phyloP scores from a whole-genome alignment of 2,888 invertebrate species.

The Apamea anceps region DNA sequence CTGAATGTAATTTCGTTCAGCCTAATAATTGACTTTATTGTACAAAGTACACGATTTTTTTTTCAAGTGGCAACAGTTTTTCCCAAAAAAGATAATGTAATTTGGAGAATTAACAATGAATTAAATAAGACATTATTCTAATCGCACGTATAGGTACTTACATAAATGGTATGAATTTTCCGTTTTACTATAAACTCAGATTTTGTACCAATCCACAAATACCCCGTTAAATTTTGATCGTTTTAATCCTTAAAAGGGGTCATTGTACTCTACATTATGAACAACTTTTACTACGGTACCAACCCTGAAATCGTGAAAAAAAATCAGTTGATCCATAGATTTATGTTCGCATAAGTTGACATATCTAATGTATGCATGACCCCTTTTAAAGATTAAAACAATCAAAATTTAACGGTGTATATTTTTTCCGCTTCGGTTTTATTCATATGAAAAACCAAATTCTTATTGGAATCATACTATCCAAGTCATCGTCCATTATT shows the following conservation, averaged over 20 bases:
- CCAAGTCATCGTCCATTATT: constrained; percentile 8
- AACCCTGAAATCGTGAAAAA: no score
- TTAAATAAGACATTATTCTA: neutral
- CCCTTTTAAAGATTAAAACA: no score
- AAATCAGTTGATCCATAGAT: no score
- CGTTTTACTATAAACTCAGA: neutral
- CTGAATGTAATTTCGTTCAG: neutral
- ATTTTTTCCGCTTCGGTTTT: neutral
- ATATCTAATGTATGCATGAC: no score
- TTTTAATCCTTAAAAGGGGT: no score
- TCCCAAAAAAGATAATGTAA: neutral
- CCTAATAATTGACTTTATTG: neutral
- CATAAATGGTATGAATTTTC: neutral
- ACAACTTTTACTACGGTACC: no score
- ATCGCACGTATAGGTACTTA: neutral
- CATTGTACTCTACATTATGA: no score
- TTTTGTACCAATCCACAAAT: neutral
- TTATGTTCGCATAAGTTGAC: no score
- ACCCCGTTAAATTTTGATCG: no score
- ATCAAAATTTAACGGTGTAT: no score
- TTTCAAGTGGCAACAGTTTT: neutral
- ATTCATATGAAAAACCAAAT: neutral
- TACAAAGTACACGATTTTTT: neutral
- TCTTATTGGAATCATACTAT: neutral
- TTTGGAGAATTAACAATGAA: neutral